Percentiles rank a stretch among this genome's conserved stretches.
Evolutionary conservation across 1,140 invertebrate genomes (phyloP).

Genomic region (Trichonephila clavata): DNA sequence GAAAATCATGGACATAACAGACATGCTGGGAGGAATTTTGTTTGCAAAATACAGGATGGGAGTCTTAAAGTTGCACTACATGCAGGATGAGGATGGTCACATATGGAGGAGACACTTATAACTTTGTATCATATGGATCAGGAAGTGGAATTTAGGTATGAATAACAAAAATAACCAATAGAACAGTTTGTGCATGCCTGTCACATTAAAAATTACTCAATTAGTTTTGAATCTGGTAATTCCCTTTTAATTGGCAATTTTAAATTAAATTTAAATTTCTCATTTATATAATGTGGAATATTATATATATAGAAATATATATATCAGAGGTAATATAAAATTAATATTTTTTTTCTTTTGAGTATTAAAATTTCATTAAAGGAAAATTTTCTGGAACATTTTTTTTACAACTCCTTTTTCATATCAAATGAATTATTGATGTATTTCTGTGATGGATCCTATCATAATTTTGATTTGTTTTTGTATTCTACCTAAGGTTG

Average conservation of each 20-base stretch:
- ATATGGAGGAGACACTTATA: slow-evolving; percentile 30
- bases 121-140: slow-evolving; percentile 4
- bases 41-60: slow-evolving; percentile 48
- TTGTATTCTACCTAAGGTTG: slow-evolving; percentile 66
- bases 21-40: slow-evolving; percentile 32
- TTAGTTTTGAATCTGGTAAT: background rate
- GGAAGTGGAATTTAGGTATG: slow-evolving; percentile 56
- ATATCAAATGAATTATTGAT: slow-evolving; percentile 14
- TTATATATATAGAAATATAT: background rate
- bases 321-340: background rate
- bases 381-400: background rate
- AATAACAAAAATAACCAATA: slow-evolving; percentile 43
- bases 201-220: slow-evolving; percentile 18
- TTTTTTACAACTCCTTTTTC: background rate
- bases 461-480: slow-evolving; percentile 40
- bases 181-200: slow-evolving; percentile 46
- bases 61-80: background rate
- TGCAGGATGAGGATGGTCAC: background rate
- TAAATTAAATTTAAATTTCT: background rate
- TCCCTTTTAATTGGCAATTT: background rate
- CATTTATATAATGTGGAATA: background rate
- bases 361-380: background rate
- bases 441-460: background rate
- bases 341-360: too few species aligned
- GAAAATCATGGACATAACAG: slow-evolving; percentile 11